These are phyloP conservation scores for Acholoe squamosa DNA, from an alignment of 2,888 invertebrate genomes.

Conservation along the genomic window DNA sequence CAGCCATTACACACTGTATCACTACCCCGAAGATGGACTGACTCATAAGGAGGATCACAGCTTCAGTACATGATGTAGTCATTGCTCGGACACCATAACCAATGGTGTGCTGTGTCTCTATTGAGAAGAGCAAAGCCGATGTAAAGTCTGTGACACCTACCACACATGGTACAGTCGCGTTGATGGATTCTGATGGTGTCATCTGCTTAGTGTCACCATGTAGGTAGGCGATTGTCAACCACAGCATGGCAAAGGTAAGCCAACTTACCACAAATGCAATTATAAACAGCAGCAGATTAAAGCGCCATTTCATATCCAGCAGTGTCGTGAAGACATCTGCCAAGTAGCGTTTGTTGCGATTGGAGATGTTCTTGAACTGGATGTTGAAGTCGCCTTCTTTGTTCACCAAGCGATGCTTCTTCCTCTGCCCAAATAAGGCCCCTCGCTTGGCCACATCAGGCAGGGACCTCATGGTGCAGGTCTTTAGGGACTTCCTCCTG, in stretches of 20 bases:
- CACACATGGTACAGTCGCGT: constrained; percentile 63
- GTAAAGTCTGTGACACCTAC: constrained; percentile 70
- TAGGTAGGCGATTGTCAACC: constrained; percentile 55
- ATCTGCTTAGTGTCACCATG: constrained; percentile 21
- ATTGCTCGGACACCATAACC: constrained; percentile 71
- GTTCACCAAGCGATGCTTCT: constrained; percentile 63
- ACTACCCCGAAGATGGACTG: constrained; percentile 95
- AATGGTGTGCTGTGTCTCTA: constrained; percentile 73
- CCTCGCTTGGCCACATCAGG: constrained; percentile 65
- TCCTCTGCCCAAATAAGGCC: constrained; percentile 65
- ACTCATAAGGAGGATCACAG: constrained; percentile 93
- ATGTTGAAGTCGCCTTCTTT: constrained; percentile 62
- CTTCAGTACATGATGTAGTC: constrained; percentile 80
- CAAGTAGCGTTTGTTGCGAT: constrained; percentile 46
- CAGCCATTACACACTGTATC: constrained; percentile 88
- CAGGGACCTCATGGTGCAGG: constrained; percentile 42
- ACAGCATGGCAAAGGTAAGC: constrained; percentile 55
- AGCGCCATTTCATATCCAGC: constrained; percentile 59
- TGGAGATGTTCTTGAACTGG: constrained; percentile 53
- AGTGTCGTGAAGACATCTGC: constrained; percentile 61
- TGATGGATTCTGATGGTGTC: not conserved
- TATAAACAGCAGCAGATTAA: constrained; percentile 59
- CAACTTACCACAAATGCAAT: constrained; percentile 58
- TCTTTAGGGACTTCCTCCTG: constrained; percentile 51
- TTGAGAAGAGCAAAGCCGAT: constrained; percentile 71